Base-by-base conservation (phyloP, 1,140 invertebrate species). In the Lepeophtheirus salmonis region DNA sequence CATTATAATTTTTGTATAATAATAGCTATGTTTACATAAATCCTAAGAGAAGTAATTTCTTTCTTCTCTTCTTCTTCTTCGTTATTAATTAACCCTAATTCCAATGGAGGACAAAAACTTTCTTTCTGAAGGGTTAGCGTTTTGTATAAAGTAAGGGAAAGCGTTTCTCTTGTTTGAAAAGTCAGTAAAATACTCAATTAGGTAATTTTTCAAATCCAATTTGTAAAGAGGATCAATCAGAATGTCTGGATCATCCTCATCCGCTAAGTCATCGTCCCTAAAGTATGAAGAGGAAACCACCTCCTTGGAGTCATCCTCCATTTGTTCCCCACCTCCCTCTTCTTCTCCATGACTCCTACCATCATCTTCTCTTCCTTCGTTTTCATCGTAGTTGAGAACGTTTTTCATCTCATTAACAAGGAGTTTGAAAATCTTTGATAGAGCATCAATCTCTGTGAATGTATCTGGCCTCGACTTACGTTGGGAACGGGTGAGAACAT, bases 381-480 rank as follows among this genome's bases (percentile, higher is more conserved):
- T 55, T 2, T 20, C 18, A 13, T 63, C 18, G 24, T 2, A 2
- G 60, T 18, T 65, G 67, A 30, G 60, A 64, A 65, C 64, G 66
- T 63, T 30, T 49, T 23, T 71, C 10, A 78, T 66, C 65, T 80
- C 78, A 64, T 77, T 72, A 51, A 79, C 71, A 3, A 80, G 66
- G 0, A 79, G 67, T 66, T 80, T 80, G 65, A 77, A 78, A 24
- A 80, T 78, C 66, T 80, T 79, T 10, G 78, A 74, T 51, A 78
- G 67, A 22, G 77, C 69, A 22, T 78, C 77, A 57, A 79, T 72
- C 13, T 67, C 68, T 13, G 77, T 79, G 74, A 75, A 79, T 62
- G 76, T 68, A 14, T 73, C 72, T 17, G 72, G 71, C 13, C 63
- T 64, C 21, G 63, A 65, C 51, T 70, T 63, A 66, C 66, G 64